These are phyloP conservation scores for Mystacornis crossleyi DNA, from an alignment of 2,113 vertebrate species.

Conservation along the genomic window DNA sequence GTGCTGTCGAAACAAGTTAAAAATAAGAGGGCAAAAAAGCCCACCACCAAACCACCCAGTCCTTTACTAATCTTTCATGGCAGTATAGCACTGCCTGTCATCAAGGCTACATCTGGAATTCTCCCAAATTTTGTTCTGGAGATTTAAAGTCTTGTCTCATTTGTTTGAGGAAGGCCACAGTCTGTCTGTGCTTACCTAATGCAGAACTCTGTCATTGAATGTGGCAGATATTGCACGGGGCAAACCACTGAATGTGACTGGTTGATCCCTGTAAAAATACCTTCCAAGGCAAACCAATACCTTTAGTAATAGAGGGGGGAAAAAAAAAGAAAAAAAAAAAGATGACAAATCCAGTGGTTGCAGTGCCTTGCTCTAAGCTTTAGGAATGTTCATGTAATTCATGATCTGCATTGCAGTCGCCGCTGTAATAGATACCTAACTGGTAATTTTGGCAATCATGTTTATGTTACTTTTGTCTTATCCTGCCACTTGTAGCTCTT, in stretches of 20 bases:
- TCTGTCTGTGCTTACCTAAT: constrained; percentile 12
- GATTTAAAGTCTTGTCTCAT: not conserved
- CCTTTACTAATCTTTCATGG: not conserved
- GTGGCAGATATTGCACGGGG: not conserved
- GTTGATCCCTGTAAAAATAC: not conserved
- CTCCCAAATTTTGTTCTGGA: not conserved
- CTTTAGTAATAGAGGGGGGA: not conserved
- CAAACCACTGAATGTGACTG: not conserved
- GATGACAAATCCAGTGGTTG: not conserved
- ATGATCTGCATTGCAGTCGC: not conserved
- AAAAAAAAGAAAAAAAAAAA: not conserved
- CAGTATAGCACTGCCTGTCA: not conserved
- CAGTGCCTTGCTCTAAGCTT: not conserved
- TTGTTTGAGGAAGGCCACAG: not conserved
- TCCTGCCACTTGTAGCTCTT: not conserved
- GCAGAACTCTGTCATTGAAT: not conserved
- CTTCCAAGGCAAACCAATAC: not conserved
- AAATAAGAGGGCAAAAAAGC: not conserved
- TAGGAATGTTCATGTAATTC: not conserved
- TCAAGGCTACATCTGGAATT: not conserved
- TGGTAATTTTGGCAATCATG: not conserved
- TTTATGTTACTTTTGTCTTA: not conserved
- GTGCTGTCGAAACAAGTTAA: not conserved
- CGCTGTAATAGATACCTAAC: not conserved
- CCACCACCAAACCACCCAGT: not conserved